Base-by-base conservation (phyloP, 2,113 vertebrate species). In the Nannobrachium achirus region DNA sequence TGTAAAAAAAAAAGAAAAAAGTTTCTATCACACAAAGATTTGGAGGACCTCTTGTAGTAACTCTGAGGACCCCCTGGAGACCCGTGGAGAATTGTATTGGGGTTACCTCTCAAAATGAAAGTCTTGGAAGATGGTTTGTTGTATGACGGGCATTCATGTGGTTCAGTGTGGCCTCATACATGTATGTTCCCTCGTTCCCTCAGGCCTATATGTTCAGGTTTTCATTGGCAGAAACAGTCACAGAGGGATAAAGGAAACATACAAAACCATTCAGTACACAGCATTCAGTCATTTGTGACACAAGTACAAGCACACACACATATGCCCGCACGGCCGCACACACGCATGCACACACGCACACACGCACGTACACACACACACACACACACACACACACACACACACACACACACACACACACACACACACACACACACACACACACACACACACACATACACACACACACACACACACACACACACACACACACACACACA, bases 101-200 rank as follows among this genome's bases (percentile, higher is more conserved):
- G 33, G 18, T 45, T 39, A 15, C 25, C 20, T 70, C 68, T 56
- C 46, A n/a, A 16, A 18, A 56, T 56, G 59, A 71, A 79, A 48
- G 20, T 20, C 6, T 6, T 10, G 38, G 11, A 53, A 38, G 69
- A 66, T 16, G 33, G 3, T 20, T 57, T n/a, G n/a, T n/a, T n/a
- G n/a, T n/a, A n/a, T n/a, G n/a, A n/a, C n/a, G n/a, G n/a, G n/a
- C n/a, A n/a, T n/a, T n/a, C n/a, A n/a, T n/a, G n/a, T n/a, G n/a
- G n/a, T n/a, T n/a, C n/a, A n/a, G n/a, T n/a, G n/a, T n/a, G n/a
- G n/a, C n/a, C n/a, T n/a, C n/a, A n/a, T n/a, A n/a, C n/a, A n/a
- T n/a, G n/a, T n/a, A n/a, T n/a, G n/a, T n/a, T n/a, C n/a, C n/a
- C n/a, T n/a, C n/a, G n/a, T n/a, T n/a, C n/a, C 25, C 6, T 33